Conservation (phyloP, 1,140 invertebrate species). For the Drosophila nigromelanica region DNA sequence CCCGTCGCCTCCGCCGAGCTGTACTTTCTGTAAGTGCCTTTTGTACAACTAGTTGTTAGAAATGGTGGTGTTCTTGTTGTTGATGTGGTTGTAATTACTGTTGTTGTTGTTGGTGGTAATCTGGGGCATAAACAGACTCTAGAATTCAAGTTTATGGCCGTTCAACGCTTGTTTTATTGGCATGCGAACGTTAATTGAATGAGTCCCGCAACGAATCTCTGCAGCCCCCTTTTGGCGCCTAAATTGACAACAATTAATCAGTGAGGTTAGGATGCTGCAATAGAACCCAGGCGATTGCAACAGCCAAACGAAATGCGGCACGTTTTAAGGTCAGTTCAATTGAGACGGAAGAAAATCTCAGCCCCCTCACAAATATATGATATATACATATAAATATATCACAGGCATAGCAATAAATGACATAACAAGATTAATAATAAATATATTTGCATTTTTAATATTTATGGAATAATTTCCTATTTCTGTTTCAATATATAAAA, state of each 20-base stretch:
- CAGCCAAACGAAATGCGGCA: conserved; percentile 42
- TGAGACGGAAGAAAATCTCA: conserved; percentile 9
- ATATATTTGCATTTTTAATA: too few species aligned
- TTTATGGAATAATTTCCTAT: too few species aligned
- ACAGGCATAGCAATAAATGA: not conserved
- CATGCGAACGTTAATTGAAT: conserved; percentile 66
- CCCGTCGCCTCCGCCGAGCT: conserved; percentile 79
- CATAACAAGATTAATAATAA: too few species aligned
- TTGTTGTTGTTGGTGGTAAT: conserved; percentile 55
- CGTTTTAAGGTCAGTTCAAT: conserved; percentile 46
- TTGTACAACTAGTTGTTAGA: conserved; percentile 18
- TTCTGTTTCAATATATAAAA: too few species aligned
- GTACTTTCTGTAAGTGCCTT: conserved; percentile 83
- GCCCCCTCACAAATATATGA: too few species aligned
- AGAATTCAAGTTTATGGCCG: conserved; percentile 68
- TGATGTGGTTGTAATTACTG: conserved; percentile 18
- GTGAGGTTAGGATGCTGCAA: conserved; percentile 54
- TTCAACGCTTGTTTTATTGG: conserved; percentile 66
- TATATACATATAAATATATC: not conserved
- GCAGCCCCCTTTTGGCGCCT: conserved; percentile 22
- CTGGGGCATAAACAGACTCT: conserved; percentile 32
- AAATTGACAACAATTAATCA: conserved; percentile 67
- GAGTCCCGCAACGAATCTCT: conserved; percentile 20
- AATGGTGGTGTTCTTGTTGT: conserved; percentile 8
- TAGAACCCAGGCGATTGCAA: conserved; percentile 60